Evolutionary conservation across 2,797 vertebrate genomes (phyloP).

Genomic region (Amniataba percoides): DNA sequence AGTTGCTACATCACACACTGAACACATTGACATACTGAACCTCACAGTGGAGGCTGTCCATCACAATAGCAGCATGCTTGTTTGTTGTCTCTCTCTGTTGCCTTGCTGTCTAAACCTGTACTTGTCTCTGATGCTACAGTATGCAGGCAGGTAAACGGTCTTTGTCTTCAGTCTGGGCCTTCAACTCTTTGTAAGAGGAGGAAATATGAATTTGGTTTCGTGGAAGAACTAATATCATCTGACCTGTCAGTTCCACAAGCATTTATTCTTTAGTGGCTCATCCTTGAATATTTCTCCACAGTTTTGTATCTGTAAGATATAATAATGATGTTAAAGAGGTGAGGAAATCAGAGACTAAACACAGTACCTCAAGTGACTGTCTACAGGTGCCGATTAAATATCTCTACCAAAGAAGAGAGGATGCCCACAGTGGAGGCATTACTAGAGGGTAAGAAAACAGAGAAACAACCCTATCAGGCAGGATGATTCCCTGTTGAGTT

Average conservation of each 20-base stretch:
- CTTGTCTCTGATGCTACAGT: slow-evolving; percentile 63
- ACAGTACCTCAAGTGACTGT: background rate
- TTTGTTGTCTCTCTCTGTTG: slow-evolving; percentile 79
- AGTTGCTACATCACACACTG: slow-evolving; percentile 78
- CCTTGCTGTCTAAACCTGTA: slow-evolving; percentile 67
- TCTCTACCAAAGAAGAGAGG: slow-evolving; percentile 22
- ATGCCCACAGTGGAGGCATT: slow-evolving; percentile 20
- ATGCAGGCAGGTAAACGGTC: slow-evolving; percentile 52
- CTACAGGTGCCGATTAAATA: slow-evolving; percentile 29
- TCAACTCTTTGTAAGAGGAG: slow-evolving; percentile 23
- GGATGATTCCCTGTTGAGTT: slow-evolving; percentile 48
- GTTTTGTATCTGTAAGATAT: slow-evolving; percentile 10
- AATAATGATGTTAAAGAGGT: background rate
- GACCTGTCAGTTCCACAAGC: slow-evolving; percentile 11
- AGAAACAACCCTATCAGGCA: slow-evolving; percentile 43
- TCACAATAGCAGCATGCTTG: slow-evolving; percentile 78
- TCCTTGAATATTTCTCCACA: slow-evolving; percentile 12
- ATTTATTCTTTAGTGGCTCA: background rate
- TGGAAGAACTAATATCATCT: slow-evolving; percentile 24
- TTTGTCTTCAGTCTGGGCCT: slow-evolving; percentile 34
- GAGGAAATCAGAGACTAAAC: background rate
- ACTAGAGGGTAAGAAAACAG: slow-evolving; percentile 43
- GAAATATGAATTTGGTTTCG: slow-evolving; percentile 44
- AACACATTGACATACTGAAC: slow-evolving; percentile 79
- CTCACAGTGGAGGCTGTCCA: slow-evolving; percentile 80